A percentile compares a stretch with the other conserved stretches of the same genome.
Evolutionary conservation across 1,140 invertebrate genomes (phyloP).

Genomic region (Drosophila paulistorum): DNA sequence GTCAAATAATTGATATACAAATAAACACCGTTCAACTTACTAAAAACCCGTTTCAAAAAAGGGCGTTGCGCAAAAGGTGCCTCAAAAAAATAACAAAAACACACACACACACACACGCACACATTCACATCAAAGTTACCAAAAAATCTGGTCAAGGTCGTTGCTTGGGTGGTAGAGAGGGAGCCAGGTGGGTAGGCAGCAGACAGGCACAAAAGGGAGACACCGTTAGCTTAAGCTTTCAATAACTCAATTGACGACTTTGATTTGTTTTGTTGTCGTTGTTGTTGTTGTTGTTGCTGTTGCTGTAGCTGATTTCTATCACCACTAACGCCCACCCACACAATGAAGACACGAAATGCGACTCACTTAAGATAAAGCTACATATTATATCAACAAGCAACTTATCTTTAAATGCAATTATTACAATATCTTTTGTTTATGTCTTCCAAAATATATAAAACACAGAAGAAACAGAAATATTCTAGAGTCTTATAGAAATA

Average conservation of each 20-base stretch:
- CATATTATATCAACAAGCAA: too few species aligned
- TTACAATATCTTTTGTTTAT: too few species aligned
- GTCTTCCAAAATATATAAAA: too few species aligned
- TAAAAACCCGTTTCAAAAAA: conserved; percentile 64
- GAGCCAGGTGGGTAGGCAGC: conserved; percentile 31
- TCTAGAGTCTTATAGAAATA: too few species aligned
- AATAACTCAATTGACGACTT: conserved; percentile 14
- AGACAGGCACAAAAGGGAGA: conserved; percentile 29
- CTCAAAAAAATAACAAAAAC: conserved; percentile 6
- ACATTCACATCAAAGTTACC: conserved; percentile 5
- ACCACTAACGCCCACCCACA: background rate
- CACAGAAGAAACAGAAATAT: too few species aligned
- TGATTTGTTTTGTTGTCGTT: background rate
- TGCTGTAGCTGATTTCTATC: background rate
- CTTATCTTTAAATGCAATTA: too few species aligned
- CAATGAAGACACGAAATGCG: background rate
- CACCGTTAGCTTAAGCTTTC: conserved; percentile 27
- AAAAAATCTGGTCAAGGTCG: conserved; percentile 70
- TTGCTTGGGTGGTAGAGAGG: conserved; percentile 2
- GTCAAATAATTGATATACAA: conserved; percentile 60
- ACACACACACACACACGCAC: background rate
- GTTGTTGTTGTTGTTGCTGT: background rate
- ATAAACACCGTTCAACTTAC: conserved; percentile 68
- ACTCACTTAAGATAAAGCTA: background rate
- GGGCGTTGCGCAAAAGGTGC: conserved; percentile 55